Base-by-base conservation (phyloP, 1,140 invertebrate species). In the Agrypnia vestita region DNA sequence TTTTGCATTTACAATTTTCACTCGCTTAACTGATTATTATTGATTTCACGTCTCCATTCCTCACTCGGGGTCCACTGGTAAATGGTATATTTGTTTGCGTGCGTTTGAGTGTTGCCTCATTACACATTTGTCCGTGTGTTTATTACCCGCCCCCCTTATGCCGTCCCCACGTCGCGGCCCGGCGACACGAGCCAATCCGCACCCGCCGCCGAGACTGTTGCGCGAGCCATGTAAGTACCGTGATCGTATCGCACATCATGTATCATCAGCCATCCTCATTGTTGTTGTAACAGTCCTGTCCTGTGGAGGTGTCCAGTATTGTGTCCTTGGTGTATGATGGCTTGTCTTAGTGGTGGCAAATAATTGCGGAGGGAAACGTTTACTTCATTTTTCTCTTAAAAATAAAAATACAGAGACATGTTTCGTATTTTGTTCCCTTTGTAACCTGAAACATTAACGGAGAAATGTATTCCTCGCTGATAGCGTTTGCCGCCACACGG, bases 41-140 rank as follows among this genome's bases (percentile, higher is more conserved):
- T 4, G 44, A 73, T 73, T 73, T 73, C 69, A 73, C 51, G 53
- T 73, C 47, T 73, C 69, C 69, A 73, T 73, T 21, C 11, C 8
- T 46, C 64, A 69, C 43, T 25, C 4, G 47, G 49, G 69, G 47
- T 73, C 15, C 46, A 72, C 35, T 51, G 69, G 62, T 67, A 51
- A 51, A n/a, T 21, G 64, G 35, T 69, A 69, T 49, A 69, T 21
- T 21, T 72, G 51, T 53, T 11, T 53, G n/a, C 21, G 19, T 53
- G 49, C 25, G 69, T 73, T n/a, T 73, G 69, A 21, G 69, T 53
- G 47, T 73, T 19, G 46, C 19, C 69, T 25, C 47, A 46, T 55
- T 73, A 73, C 69, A 73, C 69, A 55, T 73, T n/a, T 73, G 25
- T 73, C 69, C 69, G 69, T 73, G 69, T 72, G 69, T 73, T 73